These are phyloP conservation scores for Papilio protenor DNA, from an alignment of 2,888 invertebrate genomes.

Conservation along the genomic window DNA sequence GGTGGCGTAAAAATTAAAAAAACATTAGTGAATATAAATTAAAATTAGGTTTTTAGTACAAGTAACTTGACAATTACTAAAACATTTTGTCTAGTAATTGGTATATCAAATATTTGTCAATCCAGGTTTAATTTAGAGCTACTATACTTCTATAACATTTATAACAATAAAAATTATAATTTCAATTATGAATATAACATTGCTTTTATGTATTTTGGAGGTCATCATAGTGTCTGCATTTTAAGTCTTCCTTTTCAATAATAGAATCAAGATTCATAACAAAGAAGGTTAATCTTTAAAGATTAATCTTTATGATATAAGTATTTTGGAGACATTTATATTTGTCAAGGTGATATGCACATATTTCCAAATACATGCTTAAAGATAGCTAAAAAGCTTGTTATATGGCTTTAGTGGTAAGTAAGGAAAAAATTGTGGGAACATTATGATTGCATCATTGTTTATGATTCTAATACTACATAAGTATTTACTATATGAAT, in stretches of 20 bases:
- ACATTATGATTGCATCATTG: no score
- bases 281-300: not conserved
- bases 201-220: not conserved
- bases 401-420: not conserved
- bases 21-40: no score
- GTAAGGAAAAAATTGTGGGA: no score
- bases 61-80: no score
- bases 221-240: not conserved
- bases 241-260: not conserved
- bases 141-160: not conserved
- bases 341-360: not conserved
- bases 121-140: not conserved
- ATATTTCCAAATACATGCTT: not conserved
- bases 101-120: no score
- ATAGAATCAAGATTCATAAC: not conserved
- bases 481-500: not conserved
- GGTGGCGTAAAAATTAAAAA: no score
- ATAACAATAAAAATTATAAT: no score
- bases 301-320: not conserved
- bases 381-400: not conserved
- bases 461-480: not conserved
- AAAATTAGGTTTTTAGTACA: no score
- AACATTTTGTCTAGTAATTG: no score
- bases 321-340: not conserved
- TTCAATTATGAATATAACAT: not conserved